Evolutionary conservation across 2,797 vertebrate species (phyloP).

Genomic region (Falco naumanni): DNA sequence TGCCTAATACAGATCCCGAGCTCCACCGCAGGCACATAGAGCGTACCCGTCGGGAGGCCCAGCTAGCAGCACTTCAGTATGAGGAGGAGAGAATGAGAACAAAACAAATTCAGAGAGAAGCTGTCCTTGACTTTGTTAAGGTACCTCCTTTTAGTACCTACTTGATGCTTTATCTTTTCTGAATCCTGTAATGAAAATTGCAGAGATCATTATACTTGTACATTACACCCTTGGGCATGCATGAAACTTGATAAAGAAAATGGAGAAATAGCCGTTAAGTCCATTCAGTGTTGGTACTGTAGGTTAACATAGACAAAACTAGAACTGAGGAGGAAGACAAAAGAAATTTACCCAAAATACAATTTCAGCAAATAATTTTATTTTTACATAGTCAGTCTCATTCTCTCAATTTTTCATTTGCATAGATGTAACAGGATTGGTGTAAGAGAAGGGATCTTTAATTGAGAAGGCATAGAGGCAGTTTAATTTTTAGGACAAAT

Average conservation of each 20-base stretch:
- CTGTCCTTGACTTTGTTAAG: conserved; percentile 81
- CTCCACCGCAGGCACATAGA: conserved; percentile 80
- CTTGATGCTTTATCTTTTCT: not conserved
- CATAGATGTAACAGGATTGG: not conserved
- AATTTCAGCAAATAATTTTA: not conserved
- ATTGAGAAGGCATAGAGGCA: not conserved
- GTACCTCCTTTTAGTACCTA: conserved; percentile 63
- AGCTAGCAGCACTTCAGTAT: conserved; percentile 89
- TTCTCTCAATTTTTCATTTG: not conserved
- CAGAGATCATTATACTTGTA: not conserved
- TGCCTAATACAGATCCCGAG: conserved; percentile 60
- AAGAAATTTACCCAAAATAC: not conserved
- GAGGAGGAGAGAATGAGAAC: conserved; percentile 90
- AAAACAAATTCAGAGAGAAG: conserved; percentile 83
- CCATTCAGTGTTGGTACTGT: not conserved
- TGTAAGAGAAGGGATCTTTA: not conserved
- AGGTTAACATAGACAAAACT: not conserved
- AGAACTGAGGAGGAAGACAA: not conserved
- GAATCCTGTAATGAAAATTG: not conserved
- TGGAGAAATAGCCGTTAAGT: not conserved
- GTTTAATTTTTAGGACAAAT: not conserved
- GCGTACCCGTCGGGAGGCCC: conserved; percentile 88
- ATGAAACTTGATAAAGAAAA: not conserved
- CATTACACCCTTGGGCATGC: rapidly evolving
- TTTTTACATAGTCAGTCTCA: not conserved